A percentile compares a stretch with the other conserved stretches of the same genome.
phyloP scores from a whole-genome alignment of 2,888 invertebrate species.

The Lacanobia oleracea region DNA sequence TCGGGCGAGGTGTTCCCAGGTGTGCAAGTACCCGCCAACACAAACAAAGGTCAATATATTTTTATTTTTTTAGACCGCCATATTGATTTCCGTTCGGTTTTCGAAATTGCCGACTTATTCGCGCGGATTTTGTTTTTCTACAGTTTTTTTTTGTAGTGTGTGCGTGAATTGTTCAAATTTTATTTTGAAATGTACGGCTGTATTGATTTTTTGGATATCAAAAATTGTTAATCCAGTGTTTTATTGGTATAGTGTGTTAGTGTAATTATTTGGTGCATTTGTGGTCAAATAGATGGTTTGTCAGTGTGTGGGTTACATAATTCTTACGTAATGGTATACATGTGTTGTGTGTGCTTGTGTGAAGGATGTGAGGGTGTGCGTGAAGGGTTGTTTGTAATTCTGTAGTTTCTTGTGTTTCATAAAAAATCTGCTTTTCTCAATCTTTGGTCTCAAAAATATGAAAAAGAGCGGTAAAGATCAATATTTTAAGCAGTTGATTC shows the following conservation, averaged over 20 bases:
- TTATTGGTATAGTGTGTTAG: constrained; percentile 55
- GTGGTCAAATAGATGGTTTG: constrained; percentile 20
- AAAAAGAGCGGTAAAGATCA: too few species aligned
- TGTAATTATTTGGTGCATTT: constrained; percentile 41
- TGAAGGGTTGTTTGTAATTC: constrained; percentile 37
- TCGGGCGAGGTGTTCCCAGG: constrained; percentile 87
- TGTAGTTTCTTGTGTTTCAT: background rate
- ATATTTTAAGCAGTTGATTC: too few species aligned
- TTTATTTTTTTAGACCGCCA: constrained; percentile 66
- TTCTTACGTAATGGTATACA: constrained; percentile 70
- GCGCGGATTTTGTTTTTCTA: constrained; percentile 48
- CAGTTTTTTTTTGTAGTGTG: constrained; percentile 56
- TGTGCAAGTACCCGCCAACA: constrained; percentile 85
- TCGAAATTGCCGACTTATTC: constrained; percentile 46
- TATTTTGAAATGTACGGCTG: constrained; percentile 9
- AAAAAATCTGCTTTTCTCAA: background rate
- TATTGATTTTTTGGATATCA: constrained; percentile 21
- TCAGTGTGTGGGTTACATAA: constrained; percentile 53
- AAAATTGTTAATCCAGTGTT: constrained; percentile 36
- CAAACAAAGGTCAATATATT: constrained; percentile 83
- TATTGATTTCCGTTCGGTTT: constrained; percentile 68
- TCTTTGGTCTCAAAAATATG: too few species aligned
- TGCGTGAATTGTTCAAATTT: constrained; percentile 41
- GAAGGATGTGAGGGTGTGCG: constrained; percentile 66
- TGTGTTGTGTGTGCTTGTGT: constrained; percentile 60